A percentile compares a stretch with the other conserved stretches of the same genome.
These are phyloP conservation scores for Palythoa heliodiscus DNA, from an alignment of 92 coral and sea anemone genomes.

Conservation along the genomic window DNA sequence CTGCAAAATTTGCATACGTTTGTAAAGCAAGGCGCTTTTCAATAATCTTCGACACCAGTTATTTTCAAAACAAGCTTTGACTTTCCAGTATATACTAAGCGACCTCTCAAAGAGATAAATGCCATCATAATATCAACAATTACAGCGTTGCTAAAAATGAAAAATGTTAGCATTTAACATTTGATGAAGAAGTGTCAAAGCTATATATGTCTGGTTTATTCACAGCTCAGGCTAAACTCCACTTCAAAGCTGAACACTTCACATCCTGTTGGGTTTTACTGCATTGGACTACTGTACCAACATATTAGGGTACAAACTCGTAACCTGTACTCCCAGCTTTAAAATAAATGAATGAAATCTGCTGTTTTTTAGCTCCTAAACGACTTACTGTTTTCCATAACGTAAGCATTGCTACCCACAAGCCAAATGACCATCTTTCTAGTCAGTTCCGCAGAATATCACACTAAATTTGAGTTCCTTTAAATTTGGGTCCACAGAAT, in stretches of 20 bases:
- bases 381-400: background rate
- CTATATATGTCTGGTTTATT: background rate
- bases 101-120: slow-evolving; percentile 21
- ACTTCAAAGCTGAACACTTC: background rate
- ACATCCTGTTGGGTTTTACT: slow-evolving; percentile 4
- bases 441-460: background rate
- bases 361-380: background rate
- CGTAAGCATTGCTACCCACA: background rate
- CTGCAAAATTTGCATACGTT: slow-evolving; percentile 72
- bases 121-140: slow-evolving; percentile 35
- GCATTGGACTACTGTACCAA: background rate
- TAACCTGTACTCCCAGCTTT: background rate
- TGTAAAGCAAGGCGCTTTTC: slow-evolving; percentile 55
- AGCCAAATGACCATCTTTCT: background rate
- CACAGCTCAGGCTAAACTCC: slow-evolving; percentile 3
- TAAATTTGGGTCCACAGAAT: background rate
- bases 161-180: slow-evolving; percentile 40
- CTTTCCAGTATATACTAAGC: slow-evolving; percentile 23
- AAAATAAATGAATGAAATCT: background rate
- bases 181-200: slow-evolving; percentile 21
- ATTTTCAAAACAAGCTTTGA: slow-evolving; percentile 49
- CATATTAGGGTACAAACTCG: background rate
- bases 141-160: slow-evolving; percentile 30
- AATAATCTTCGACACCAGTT: slow-evolving; percentile 60
- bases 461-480: background rate